Conservation (phyloP, 1,140 invertebrate species). For the Leptinotarsa undecemlineata region DNA sequence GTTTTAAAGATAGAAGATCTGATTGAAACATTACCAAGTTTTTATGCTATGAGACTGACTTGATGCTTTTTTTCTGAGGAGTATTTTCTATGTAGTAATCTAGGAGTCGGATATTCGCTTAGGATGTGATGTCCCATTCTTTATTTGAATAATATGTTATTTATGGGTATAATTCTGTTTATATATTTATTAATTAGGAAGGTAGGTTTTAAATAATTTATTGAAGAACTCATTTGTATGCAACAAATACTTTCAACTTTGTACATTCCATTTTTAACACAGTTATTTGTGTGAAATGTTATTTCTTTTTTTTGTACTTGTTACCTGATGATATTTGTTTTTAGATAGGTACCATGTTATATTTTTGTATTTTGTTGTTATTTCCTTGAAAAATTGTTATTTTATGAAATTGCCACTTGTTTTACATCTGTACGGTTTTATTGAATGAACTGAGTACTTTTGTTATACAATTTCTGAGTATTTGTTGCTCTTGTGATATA, state of each 20-base stretch:
- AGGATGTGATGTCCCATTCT: slow-evolving; percentile 5
- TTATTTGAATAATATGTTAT: slow-evolving; percentile 14
- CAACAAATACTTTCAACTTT: slow-evolving; percentile 27
- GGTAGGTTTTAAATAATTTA: slow-evolving; percentile 25
- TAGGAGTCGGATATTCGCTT: background rate
- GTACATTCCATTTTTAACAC: slow-evolving; percentile 22
- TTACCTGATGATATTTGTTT: slow-evolving; percentile 3
- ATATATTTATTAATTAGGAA: slow-evolving; percentile 26
- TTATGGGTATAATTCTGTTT: slow-evolving; percentile 27
- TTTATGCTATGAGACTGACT: slow-evolving; percentile 2
- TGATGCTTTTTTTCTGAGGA: background rate
- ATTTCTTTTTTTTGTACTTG: background rate
- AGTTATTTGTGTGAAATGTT: background rate
- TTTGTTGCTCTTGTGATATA: slow-evolving; percentile 28
- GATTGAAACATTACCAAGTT: slow-evolving; percentile 3
- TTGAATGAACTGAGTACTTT: background rate
- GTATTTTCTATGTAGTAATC: background rate
- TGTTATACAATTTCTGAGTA: background rate
- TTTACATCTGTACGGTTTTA: background rate
- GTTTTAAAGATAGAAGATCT: background rate
- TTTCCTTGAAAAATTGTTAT: background rate
- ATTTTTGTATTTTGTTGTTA: background rate
- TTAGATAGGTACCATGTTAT: background rate
- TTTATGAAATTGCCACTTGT: background rate
- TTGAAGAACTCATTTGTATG: slow-evolving; percentile 17